Base-by-base conservation (phyloP, 2,888 invertebrate genomes). In the Piscicola geometra region DNA sequence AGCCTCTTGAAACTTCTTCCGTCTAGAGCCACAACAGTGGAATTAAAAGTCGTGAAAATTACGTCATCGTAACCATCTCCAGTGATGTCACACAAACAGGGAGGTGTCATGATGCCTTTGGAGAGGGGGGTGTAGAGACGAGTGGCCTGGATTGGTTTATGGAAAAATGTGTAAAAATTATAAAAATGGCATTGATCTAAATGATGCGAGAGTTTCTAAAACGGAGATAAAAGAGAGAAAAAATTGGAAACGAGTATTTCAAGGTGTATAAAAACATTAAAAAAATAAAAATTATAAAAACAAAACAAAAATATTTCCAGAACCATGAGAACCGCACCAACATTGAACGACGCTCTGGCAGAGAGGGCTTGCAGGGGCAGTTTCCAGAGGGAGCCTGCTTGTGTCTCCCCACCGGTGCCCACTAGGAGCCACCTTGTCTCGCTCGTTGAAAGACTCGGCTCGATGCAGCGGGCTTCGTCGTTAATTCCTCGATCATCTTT, bases 401-500 rank as follows among this genome's bases (percentile, higher is more conserved):
- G 88, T 64, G 89, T 89, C 80, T 91, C 90, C 1, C 90, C 90
- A 0, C 91, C 92, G 0, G 92, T 91, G 21, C 91, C 90, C 81
- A 91, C 89, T 9, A 70, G 12, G 2, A 70, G 2, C 70, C 5
- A 15, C 41, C 41, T 41, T 15, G 5, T 41, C 41, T 15, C 41
- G 15, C 41, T 9, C 5, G 15, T 41, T 15, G 15, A 9, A 15
- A 9, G 9, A 9, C 41, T 41, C 41, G 5, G 9, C 5, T 15
- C 41, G 5, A 9, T 15, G 5, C 15, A 5, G 5, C 41, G 5
- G 9, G 15, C 15, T 15, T 41, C 41, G 15, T 15, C 41, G 15
- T 41, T 41, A 9, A 9, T 41, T 41, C 41, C 15, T 15, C 5
- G 5, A 5, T 41, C 41, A 41, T 15, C 41, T 9, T 41, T 41